Evolutionary conservation across 1,140 invertebrate species (phyloP), one percentile per base, ranked within the genome.

Genomic region (Coelopa frigida): DNA sequence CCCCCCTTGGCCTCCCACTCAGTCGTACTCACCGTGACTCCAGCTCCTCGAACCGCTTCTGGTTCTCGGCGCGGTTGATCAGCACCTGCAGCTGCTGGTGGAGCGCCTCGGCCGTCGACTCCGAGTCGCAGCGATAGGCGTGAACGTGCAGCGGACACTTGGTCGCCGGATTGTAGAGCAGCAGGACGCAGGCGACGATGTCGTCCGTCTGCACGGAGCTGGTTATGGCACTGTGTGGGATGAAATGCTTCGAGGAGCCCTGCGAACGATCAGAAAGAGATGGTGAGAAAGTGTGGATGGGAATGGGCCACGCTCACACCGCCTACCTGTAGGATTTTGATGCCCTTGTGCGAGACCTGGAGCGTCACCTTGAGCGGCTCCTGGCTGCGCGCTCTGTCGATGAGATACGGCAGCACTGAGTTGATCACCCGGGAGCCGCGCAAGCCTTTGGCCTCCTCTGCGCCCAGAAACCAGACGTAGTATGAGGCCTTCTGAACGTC

Each of bases 391-490:
- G 92, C 88, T 51, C 87, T 79, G 60, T 88, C 82, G 49, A 94
- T 77, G 46, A 98, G 74, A 56, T 90, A 81, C 45, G 82, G 76
- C 53, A 97, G 81, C 29, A 91, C 89, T 2, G 89, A 87, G 21
- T 86, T 69, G 2, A 91, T 83, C 56, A 83, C 87, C 53, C 86
- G 80, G 10, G 80, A 73, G 37, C 92, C 89, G 11, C 90, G 75
- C 49, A 96, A 76, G 12, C 91, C 92, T 55, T 88, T 83, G 23
- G 88, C 87, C 73, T 97, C 93, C 73, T 94, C 88, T 54, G 94
- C 92, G 17, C 94, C 94, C 53, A 98, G 78, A 74, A 97, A 98
- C 88, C 93, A 94, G 36, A 98, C 93, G 72, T 98, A 98, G 72
- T 95, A 97, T 24, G 92, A 94, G 36, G 90, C 88, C 69, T 95